A percentile compares a stretch with the other conserved stretches of the same genome.
Evolutionary conservation across 2,113 vertebrate genomes (phyloP).

Genomic region (Naja naja): DNA sequence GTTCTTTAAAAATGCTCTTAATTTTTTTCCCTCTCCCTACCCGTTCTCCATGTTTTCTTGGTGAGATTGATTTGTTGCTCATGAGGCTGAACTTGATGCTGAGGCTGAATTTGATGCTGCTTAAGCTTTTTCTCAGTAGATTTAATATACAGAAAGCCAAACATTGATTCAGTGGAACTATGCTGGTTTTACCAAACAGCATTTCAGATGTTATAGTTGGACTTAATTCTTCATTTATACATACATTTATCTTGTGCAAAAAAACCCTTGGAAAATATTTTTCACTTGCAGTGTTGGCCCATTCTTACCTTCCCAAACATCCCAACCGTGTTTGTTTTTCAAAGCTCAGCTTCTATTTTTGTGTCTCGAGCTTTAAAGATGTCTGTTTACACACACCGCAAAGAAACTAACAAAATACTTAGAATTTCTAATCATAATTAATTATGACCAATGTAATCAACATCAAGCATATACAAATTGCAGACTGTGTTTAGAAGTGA

Average conservation of each 20-base stretch:
- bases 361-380: constrained; percentile 10
- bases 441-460: constrained; percentile 53
- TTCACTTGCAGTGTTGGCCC: not conserved
- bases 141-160: not conserved
- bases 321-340: not conserved
- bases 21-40: constrained; percentile 37
- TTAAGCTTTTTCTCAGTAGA: fast-evolving
- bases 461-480: constrained; percentile 41
- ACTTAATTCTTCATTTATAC: not conserved
- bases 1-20: constrained; percentile 40
- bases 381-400: constrained; percentile 45
- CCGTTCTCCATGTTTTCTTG: not conserved
- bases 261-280: not conserved
- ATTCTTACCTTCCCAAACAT: not conserved
- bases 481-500: constrained; percentile 24
- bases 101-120: constrained; percentile 19
- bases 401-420: constrained; percentile 5
- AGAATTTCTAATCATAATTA: constrained; percentile 48
- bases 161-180: not conserved
- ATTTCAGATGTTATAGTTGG: not conserved
- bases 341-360: constrained; percentile 7
- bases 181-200: not conserved
- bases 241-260: not conserved
- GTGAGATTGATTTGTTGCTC: constrained; percentile 12
- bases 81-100: constrained; percentile 2